Evolutionary conservation across 2,113 vertebrate species (phyloP), one percentile per base, ranked within the genome.

Genomic region (Pseudonaja textilis): DNA sequence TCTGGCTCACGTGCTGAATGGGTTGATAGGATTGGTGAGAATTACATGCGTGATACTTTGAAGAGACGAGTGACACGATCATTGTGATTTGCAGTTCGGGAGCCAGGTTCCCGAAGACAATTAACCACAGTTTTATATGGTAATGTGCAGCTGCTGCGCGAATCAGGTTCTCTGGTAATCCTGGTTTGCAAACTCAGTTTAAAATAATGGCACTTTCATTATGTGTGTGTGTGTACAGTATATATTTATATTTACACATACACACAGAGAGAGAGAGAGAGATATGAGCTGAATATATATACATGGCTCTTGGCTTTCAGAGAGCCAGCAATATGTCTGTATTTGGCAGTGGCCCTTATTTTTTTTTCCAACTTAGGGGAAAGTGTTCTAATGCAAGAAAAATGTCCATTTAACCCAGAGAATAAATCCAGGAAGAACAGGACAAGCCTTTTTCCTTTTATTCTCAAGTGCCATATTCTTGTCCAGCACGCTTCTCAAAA

Each of bases 321-420:
- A 57, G 16, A 56, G 1, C 52, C 90, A 45, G 34, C 3, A 29
- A 57, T 47, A 87, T 25, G 20, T 25, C 57, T 16, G 1, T 88
- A 9, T 52, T 87, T n/a, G 61, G 61, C 29, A n/a, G 45, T 6
- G 23, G 29, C 39, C 4, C 64, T 22, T 64, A n/a, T n/a, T n/a
- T 45, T 29, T 64, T 29, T 85, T n/a, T 25, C 1, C 22, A 25
- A 87, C 0, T 29, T 52, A 26, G 23, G 39, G 25, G 52, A 90
- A 42, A 0, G 0, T 23, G 34, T 14, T 18, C 2, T 1, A 0
- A 56, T 85, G 29, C 54, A 74, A 11, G 4, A 12, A 9, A 85
- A n/a, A 89, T 14, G 25, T 50, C 89, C 0, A 26, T 56, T 0
- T 85, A 50, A 50, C 0, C 2, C 14, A 2, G 56, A 69, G 61